Percentiles rank a stretch among this genome's conserved stretches.
Conservation (phyloP, 2,797 vertebrate species). For the Etheostoma perlongum region DNA sequence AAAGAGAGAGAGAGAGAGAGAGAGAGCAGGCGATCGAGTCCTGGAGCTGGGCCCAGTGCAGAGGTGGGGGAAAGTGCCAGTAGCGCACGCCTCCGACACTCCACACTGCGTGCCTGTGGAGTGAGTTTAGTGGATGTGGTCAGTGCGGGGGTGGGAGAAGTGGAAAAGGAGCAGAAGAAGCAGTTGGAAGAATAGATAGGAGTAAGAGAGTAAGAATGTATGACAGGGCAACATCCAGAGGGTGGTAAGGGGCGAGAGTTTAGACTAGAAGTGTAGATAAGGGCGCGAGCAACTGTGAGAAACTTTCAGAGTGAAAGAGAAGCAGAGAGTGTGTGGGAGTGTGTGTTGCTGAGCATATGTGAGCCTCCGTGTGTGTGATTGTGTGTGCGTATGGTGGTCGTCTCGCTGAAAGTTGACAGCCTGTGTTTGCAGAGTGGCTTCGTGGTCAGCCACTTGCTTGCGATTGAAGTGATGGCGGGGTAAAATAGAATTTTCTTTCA, state of each 20-base stretch:
- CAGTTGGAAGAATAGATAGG: constrained; percentile 57
- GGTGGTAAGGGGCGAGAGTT: constrained; percentile 58
- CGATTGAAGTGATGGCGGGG: constrained; percentile 67
- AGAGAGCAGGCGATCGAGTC: constrained; percentile 72
- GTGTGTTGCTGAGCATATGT: constrained; percentile 41
- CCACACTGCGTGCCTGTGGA: constrained; percentile 82
- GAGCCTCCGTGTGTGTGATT: constrained; percentile 27
- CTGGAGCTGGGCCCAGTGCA: constrained; percentile 74
- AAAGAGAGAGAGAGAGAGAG: constrained; percentile 38
- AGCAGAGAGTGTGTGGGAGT: constrained; percentile 58
- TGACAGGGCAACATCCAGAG: constrained; percentile 60
- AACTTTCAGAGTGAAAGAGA: constrained; percentile 58
- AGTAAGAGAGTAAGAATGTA: constrained; percentile 60
- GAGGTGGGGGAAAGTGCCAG: constrained; percentile 84
- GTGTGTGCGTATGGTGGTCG: constrained; percentile 67
- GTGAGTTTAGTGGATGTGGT: constrained; percentile 87
- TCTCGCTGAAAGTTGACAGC: constrained; percentile 73
- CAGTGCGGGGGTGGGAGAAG: constrained; percentile 77
- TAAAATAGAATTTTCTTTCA: constrained; percentile 49
- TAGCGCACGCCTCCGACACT: constrained; percentile 86
- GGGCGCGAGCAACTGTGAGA: constrained; percentile 62
- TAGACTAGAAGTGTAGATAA: constrained; percentile 56
- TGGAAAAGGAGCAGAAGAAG: constrained; percentile 63
- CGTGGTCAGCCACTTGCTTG: constrained; percentile 75
- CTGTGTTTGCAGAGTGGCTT: constrained; percentile 79